phyloP scores from a whole-genome alignment of 2,113 vertebrate genomes.

The Melospiza georgiana region DNA sequence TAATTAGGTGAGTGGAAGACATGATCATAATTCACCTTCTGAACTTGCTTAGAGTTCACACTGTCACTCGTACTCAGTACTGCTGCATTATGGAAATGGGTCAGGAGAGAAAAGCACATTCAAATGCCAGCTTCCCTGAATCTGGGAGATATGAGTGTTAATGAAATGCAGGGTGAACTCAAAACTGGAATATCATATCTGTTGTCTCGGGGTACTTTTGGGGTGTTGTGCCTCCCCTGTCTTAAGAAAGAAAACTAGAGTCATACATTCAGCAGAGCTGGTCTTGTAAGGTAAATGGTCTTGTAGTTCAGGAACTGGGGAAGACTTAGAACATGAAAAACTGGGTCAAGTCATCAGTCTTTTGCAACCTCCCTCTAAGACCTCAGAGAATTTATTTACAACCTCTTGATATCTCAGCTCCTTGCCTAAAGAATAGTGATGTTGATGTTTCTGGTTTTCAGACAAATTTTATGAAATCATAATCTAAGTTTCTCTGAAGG shows the following conservation, averaged over 20 bases:
- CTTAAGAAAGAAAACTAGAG: not conserved
- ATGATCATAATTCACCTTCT: constrained; percentile 27
- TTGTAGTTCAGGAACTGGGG: not conserved
- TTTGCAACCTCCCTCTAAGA: not conserved
- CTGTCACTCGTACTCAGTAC: not conserved
- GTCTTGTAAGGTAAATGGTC: not conserved
- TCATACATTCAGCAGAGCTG: not conserved
- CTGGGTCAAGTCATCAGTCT: not conserved
- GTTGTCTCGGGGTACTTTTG: not conserved
- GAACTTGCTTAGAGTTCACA: constrained; percentile 31
- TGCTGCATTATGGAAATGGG: not conserved
- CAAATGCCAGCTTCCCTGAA: not conserved
- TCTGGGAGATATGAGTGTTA: not conserved
- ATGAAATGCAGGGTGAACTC: not conserved
- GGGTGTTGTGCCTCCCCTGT: not conserved
- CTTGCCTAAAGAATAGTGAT: not conserved
- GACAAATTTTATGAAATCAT: not conserved
- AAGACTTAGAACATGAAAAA: not conserved
- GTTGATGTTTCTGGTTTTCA: not conserved
- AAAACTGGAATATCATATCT: not conserved
- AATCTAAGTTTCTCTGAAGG: not conserved
- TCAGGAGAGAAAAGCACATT: not conserved
- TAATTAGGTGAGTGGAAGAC: not conserved
- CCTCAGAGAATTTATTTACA: not conserved
- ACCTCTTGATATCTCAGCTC: not conserved